phyloP scores from a whole-genome alignment of 2,113 vertebrate genomes.

The Hippocampus abdominalis region DNA sequence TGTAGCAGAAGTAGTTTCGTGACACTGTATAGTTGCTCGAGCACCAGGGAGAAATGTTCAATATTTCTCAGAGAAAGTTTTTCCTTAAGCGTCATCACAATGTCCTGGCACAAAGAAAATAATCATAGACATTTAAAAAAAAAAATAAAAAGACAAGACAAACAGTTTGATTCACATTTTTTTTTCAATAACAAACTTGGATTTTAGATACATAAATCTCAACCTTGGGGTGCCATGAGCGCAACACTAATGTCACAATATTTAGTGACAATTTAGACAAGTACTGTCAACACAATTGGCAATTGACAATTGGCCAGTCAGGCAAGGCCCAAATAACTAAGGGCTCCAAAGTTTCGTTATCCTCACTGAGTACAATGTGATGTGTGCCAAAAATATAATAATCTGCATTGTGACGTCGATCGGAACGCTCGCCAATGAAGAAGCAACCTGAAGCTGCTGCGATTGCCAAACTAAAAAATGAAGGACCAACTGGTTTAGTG shows the following conservation, averaged over 20 bases:
- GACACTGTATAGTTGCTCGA: constrained; percentile 87
- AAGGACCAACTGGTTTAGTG: not conserved
- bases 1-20: constrained; percentile 86
- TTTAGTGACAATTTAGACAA: not conserved
- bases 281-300: not conserved
- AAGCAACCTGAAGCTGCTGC: not conserved
- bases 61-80: constrained; percentile 88
- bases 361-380: no score
- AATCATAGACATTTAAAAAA: not conserved
- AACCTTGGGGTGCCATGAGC: not conserved
- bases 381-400: no score
- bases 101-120: constrained; percentile 76
- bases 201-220: not conserved
- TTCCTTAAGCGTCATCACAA: constrained; percentile 92
- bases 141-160: constrained; percentile 5
- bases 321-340: no score
- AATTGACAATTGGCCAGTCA: no score
- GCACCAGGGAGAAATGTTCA: constrained; percentile 83
- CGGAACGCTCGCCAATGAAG: not conserved
- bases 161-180: not conserved
- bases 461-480: not conserved
- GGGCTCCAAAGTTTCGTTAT: no score
- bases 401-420: no score
- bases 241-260: not conserved
- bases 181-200: not conserved